Conservation (phyloP, 2,888 invertebrate genomes). For the Gari tellinella region DNA sequence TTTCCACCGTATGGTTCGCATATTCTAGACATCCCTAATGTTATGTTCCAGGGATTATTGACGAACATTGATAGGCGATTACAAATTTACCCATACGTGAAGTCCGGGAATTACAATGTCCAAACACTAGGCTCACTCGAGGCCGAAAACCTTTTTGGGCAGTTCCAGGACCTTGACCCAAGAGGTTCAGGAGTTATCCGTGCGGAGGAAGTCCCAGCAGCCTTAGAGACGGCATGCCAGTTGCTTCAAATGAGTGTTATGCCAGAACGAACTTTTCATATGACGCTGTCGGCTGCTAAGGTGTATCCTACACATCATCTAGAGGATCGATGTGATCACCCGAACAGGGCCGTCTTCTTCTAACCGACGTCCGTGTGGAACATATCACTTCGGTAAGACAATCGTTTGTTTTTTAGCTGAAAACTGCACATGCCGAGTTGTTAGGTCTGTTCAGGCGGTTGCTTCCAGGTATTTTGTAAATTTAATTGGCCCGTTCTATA, state of each 20-base stretch:
- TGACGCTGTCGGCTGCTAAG: slow-evolving; percentile 25
- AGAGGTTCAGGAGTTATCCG: slow-evolving; percentile 39
- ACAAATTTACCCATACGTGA: slow-evolving; percentile 17
- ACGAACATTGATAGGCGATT: slow-evolving; percentile 43
- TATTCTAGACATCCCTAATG: slow-evolving; percentile 28
- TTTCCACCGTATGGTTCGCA: slow-evolving; percentile 26
- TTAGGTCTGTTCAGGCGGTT: no score
- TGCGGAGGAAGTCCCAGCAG: slow-evolving; percentile 38
- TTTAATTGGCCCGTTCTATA: no score
- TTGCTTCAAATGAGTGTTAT: slow-evolving; percentile 8
- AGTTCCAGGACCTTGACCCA: slow-evolving; percentile 50
- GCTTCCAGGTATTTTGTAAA: no score
- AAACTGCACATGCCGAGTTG: no score
- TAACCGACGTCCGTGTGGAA: no score
- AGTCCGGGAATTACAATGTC: slow-evolving; percentile 24
- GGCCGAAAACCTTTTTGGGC: slow-evolving; percentile 44
- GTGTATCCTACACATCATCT: slow-evolving; percentile 38
- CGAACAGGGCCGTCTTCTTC: no score
- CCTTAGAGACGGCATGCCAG: slow-evolving; percentile 31
- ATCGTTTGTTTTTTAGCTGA: no score
- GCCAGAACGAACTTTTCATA: slow-evolving; percentile 32
- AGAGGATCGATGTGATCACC: background rate
- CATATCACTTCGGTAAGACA: no score
- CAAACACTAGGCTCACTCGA: slow-evolving; percentile 26
- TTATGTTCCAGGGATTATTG: slow-evolving; percentile 44